Evolutionary conservation across 1,140 invertebrate genomes (phyloP).

Genomic region (Ditylenchus dipsaci): DNA sequence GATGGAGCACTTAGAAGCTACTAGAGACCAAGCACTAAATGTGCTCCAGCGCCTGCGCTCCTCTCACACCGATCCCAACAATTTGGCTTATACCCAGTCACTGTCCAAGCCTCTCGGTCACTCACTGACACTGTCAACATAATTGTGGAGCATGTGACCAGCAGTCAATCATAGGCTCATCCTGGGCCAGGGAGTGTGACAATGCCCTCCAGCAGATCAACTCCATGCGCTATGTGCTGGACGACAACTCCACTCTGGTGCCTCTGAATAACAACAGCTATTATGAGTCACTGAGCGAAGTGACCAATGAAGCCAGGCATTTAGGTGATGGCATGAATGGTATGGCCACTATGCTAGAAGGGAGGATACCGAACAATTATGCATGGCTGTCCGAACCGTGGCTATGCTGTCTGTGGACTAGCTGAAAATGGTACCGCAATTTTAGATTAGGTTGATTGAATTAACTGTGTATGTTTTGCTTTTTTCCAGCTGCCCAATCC

Average conservation of each 20-base stretch:
- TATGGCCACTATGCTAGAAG: slow-evolving; percentile 86
- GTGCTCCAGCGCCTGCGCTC: slow-evolving; percentile 76
- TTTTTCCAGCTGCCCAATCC: slow-evolving; percentile 65
- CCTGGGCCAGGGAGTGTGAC: slow-evolving; percentile 89
- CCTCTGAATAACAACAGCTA: slow-evolving; percentile 82
- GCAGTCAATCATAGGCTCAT: slow-evolving; percentile 62
- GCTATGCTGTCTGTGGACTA: slow-evolving; percentile 80
- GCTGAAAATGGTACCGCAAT: slow-evolving; percentile 75
- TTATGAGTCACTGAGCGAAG: slow-evolving; percentile 82
- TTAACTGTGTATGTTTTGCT: too few relatives aligned
- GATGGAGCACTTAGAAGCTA: slow-evolving; percentile 67
- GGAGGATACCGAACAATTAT: slow-evolving; percentile 79
- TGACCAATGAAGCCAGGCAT: slow-evolving; percentile 83
- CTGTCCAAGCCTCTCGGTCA: slow-evolving; percentile 26
- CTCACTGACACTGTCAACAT: slow-evolving; percentile 43
- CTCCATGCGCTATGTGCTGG: slow-evolving; percentile 72
- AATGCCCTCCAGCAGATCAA: slow-evolving; percentile 89
- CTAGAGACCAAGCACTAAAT: slow-evolving; percentile 80
- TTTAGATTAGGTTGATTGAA: too few relatives aligned
- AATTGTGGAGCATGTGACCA: slow-evolving; percentile 35
- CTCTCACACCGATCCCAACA: slow-evolving; percentile 71
- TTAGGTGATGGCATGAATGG: slow-evolving; percentile 83
- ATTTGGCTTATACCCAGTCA: slow-evolving; percentile 70
- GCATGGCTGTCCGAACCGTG: slow-evolving; percentile 76
- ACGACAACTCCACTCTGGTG: slow-evolving; percentile 72